Conservation (phyloP, 2,797 vertebrate genomes). For the Phataginus tetradactyla region DNA sequence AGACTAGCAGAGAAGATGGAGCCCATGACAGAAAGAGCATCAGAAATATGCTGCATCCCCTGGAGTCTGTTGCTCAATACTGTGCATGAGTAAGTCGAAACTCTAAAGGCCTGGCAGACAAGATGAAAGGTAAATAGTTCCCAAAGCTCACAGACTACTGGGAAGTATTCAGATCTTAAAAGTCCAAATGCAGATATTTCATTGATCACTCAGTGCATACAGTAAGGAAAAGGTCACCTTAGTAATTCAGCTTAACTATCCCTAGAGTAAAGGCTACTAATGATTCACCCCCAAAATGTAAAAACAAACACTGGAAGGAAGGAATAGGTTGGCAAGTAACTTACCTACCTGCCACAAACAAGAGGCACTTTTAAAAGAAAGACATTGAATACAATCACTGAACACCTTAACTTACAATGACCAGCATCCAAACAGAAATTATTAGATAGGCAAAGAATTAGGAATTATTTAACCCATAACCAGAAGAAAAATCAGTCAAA, state of each 20-base stretch:
- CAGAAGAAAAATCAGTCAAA: not conserved
- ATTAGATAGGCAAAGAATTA: not conserved
- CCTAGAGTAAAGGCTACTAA: not conserved
- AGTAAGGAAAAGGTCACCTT: not conserved
- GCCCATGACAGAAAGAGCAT: not conserved
- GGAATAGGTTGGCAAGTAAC: not conserved
- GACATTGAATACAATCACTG: not conserved
- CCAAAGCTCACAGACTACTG: not conserved
- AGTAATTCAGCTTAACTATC: not conserved
- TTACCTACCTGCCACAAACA: not conserved
- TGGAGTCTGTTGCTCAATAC: not conserved
- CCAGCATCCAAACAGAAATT: not conserved
- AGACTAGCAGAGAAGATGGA: not conserved
- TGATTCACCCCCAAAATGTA: not conserved
- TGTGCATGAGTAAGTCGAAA: not conserved
- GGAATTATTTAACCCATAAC: not conserved
- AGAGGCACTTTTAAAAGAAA: not conserved
- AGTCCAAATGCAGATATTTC: not conserved
- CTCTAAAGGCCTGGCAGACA: not conserved
- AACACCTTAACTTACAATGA: not conserved
- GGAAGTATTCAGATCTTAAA: not conserved
- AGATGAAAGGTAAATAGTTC: not conserved
- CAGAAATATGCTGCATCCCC: not conserved
- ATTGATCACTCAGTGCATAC: not conserved
- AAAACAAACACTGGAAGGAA: not conserved